Evolutionary conservation across 2,888 invertebrate genomes (phyloP).

Genomic region (Teinopalpus imperialis): DNA sequence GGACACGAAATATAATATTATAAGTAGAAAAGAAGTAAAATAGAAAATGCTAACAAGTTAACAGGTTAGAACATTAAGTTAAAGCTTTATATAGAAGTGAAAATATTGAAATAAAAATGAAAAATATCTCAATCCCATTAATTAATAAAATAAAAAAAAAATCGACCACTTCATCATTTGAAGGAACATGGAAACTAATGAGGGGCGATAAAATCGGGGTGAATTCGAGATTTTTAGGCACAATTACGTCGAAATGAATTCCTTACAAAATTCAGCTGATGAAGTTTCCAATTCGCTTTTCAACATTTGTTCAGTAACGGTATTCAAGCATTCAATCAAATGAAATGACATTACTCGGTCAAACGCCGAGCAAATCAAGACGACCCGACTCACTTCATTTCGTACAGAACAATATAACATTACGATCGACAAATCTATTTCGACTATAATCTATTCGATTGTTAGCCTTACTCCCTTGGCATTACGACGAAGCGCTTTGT

Average conservation of each 20-base stretch:
- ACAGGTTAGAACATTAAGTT: too few relatives aligned
- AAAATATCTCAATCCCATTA: too few relatives aligned
- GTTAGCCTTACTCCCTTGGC: background rate
- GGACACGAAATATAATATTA: too few relatives aligned
- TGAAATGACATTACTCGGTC: conserved; percentile 26
- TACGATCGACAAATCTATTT: background rate
- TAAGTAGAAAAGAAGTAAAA: too few relatives aligned
- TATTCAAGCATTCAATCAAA: conserved; percentile 25
- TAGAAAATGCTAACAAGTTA: too few relatives aligned
- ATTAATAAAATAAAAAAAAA: too few relatives aligned
- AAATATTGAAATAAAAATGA: too few relatives aligned
- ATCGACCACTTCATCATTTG: too few relatives aligned
- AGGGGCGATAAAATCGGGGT: too few relatives aligned
- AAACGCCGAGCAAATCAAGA: conserved; percentile 27
- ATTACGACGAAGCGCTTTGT: background rate
- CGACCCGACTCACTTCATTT: conserved; percentile 26
- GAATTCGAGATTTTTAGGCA: too few relatives aligned
- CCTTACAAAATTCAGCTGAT: background rate
- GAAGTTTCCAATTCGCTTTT: conserved; percentile 9
- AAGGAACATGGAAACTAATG: too few relatives aligned
- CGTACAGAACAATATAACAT: conserved; percentile 1
- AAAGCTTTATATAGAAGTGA: too few relatives aligned
- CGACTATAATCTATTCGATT: background rate
- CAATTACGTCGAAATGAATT: background rate
- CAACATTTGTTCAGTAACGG: background rate